These are phyloP conservation scores for Mythimna vitellina DNA, from an alignment of 2,888 invertebrate genomes.

Conservation along the genomic window DNA sequence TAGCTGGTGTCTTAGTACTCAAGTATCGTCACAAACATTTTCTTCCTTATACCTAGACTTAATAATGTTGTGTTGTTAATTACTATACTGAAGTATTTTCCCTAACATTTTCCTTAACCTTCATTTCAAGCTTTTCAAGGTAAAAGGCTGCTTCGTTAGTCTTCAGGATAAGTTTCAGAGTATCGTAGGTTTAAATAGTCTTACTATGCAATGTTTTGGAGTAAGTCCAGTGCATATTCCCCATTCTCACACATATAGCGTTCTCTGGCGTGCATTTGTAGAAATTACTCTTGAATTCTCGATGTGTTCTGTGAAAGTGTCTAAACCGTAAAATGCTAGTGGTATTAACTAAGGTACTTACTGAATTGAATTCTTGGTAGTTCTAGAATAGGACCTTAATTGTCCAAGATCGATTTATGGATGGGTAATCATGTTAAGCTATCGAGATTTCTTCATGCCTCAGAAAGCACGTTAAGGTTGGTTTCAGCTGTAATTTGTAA, in stretches of 20 bases:
- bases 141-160: slow-evolving; percentile 3
- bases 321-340: neutral
- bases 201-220: slow-evolving; percentile 40
- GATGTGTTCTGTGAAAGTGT: slow-evolving; percentile 1
- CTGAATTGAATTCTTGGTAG: too few relatives aligned
- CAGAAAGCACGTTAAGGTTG: too few relatives aligned
- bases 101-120: neutral
- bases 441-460: too few relatives aligned
- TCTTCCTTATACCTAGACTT: neutral
- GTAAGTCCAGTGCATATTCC: slow-evolving; percentile 11
- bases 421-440: too few relatives aligned
- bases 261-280: slow-evolving; percentile 13
- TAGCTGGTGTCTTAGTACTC: neutral
- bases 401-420: too few relatives aligned
- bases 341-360: too few relatives aligned
- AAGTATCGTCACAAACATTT: slow-evolving; percentile 15
- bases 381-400: too few relatives aligned
- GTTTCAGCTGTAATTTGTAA: too few relatives aligned
- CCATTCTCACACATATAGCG: neutral
- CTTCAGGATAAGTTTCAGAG: slow-evolving; percentile 16
- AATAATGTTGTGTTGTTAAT: neutral
- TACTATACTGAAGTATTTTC: slow-evolving; percentile 9
- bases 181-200: slow-evolving; percentile 17
- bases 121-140: neutral
- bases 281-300: slow-evolving; percentile 24